Evolutionary conservation across 37 sponge, comb jelly and placozoan species (phyloP).

Genomic region (Eunapius fragilis): DNA sequence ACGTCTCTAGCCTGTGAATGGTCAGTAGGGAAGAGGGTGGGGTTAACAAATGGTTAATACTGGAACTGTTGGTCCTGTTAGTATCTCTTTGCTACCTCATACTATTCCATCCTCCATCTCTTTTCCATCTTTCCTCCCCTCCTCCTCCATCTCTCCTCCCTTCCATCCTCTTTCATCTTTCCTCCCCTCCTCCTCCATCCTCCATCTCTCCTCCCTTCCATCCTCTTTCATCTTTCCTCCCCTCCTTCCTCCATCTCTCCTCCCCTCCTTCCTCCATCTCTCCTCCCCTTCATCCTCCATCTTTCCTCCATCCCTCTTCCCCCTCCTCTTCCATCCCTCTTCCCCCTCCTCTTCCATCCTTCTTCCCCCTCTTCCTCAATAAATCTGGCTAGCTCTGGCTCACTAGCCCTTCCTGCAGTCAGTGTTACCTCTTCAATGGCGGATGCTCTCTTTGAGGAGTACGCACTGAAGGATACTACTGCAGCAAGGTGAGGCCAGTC

Average conservation of each 20-base stretch:
- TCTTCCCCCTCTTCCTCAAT: neutral
- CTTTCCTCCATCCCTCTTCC: neutral
- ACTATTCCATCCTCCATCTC: neutral
- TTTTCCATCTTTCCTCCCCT: neutral
- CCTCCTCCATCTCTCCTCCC: neutral
- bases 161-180: neutral
- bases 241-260: too few species aligned
- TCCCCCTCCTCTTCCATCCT: neutral
- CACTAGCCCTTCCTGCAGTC: neutral
- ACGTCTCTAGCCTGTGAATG: too few species aligned
- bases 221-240: too few species aligned
- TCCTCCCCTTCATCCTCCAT: neutral
- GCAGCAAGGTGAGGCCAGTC: neutral
- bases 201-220: neutral
- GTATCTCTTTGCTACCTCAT: neutral
- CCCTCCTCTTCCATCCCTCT: slow-evolving; percentile 6
- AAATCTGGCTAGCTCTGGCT: neutral
- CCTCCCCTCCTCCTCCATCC: neutral
- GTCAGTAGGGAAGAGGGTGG: too few species aligned
- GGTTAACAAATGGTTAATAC: neutral
- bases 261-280: too few species aligned
- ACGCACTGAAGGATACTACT: slow-evolving; percentile 10
- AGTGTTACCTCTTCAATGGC: too few species aligned
- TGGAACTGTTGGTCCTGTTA: neutral
- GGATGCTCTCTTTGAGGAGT: slow-evolving; percentile 12